A percentile compares a stretch with the other conserved stretches of the same genome.
These are phyloP conservation scores for Mythimna lalbum DNA, from an alignment of 2,888 invertebrate species.

Conservation along the genomic window DNA sequence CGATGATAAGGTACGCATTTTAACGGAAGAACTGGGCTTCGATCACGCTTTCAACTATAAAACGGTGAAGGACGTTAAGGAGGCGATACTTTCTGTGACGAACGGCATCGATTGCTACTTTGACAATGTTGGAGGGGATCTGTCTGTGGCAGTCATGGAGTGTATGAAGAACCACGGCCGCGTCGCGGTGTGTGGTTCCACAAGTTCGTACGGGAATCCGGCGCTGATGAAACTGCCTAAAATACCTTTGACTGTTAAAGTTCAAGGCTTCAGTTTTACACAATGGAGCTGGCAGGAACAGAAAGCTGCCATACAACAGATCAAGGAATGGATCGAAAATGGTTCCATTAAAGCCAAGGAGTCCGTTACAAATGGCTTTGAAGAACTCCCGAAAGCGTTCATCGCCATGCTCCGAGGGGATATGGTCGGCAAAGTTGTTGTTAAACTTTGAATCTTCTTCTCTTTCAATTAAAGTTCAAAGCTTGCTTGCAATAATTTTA, in stretches of 20 bases:
- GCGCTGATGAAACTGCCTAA: constrained; percentile 36
- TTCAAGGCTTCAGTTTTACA: constrained; percentile 72
- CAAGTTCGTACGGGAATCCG: constrained; percentile 86
- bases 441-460: constrained; percentile 69
- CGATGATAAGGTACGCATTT: constrained; percentile 92
- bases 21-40: constrained; percentile 91
- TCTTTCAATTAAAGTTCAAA: constrained; percentile 42
- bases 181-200: constrained; percentile 91
- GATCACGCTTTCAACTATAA: constrained; percentile 93
- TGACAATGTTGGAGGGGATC: constrained; percentile 93
- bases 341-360: constrained; percentile 73
- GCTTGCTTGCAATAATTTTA: constrained; percentile 8
- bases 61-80: constrained; percentile 81
- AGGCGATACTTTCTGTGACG: constrained; percentile 89
- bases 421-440: constrained; percentile 69
- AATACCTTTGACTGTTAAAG: constrained; percentile 57
- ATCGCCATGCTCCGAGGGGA: constrained; percentile 69
- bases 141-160: constrained; percentile 87
- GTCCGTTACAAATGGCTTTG: constrained; percentile 72
- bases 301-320: constrained; percentile 63
- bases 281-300: constrained; percentile 71
- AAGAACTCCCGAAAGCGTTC: constrained; percentile 71
- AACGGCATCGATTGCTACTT: constrained; percentile 93
- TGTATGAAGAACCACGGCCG: constrained; percentile 91
- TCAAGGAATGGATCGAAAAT: constrained; percentile 70